A percentile compares a stretch with the other conserved stretches of the same genome.
These are phyloP conservation scores for Penaeus indicus DNA, from an alignment of 1,140 invertebrate species.

Conservation along the genomic window DNA sequence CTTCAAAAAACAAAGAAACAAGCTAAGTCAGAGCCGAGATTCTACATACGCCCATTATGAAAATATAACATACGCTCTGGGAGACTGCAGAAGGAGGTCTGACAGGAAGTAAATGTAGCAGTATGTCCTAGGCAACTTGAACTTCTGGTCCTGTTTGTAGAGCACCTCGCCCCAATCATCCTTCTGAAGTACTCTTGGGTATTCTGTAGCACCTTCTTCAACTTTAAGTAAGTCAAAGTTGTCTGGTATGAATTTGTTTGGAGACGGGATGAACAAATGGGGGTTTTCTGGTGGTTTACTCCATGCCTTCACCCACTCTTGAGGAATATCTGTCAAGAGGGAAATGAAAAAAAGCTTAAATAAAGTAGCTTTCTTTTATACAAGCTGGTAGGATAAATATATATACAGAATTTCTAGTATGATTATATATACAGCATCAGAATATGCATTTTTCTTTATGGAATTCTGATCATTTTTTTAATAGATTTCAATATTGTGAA, in stretches of 20 bases:
- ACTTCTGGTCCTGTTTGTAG: slow-evolving; percentile 56
- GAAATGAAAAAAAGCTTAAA: slow-evolving; percentile 10
- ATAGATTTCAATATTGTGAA: no score
- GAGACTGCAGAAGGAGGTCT: slow-evolving; percentile 89
- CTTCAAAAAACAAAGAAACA: background rate
- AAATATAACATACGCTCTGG: slow-evolving; percentile 74
- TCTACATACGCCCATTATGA: background rate
- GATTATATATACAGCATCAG: no score
- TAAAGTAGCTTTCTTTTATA: background rate
- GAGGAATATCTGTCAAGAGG: slow-evolving; percentile 69
- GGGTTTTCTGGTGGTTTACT: slow-evolving; percentile 65
- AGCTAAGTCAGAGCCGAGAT: background rate
- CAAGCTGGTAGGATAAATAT: background rate
- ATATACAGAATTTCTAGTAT: no score
- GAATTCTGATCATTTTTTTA: no score
- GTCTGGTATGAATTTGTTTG: slow-evolving; percentile 86
- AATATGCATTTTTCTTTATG: no score
- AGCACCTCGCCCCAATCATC: slow-evolving; percentile 69
- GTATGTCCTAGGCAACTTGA: slow-evolving; percentile 57
- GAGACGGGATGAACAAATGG: slow-evolving; percentile 77
- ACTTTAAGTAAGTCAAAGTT: slow-evolving; percentile 80
- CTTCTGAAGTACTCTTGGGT: slow-evolving; percentile 78
- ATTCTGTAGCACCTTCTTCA: slow-evolving; percentile 69
- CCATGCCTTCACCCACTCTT: slow-evolving; percentile 70
- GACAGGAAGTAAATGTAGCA: slow-evolving; percentile 69